Conservation (phyloP, 2,888 invertebrate genomes). For the Eurois occulta region DNA sequence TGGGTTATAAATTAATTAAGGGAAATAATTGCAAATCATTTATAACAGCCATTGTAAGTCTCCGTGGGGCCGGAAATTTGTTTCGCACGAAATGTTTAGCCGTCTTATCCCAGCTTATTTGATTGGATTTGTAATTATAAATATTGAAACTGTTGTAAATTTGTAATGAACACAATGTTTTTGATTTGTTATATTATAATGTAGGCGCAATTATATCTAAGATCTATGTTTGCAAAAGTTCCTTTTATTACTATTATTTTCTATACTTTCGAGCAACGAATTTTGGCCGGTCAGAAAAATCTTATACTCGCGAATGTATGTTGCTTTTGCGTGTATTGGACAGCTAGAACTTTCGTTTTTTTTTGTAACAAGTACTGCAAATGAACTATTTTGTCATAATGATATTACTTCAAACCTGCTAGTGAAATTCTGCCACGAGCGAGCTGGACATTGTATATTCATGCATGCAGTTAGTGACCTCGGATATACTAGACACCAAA, state of each 20-base stretch:
- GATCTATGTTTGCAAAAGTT: background rate
- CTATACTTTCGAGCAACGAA: no score
- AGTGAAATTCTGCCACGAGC: no score
- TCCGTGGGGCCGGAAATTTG: constrained; percentile 36
- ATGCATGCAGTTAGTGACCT: no score
- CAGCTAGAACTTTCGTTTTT: no score
- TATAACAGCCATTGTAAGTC: constrained; percentile 26
- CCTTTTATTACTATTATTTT: background rate
- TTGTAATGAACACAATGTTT: background rate
- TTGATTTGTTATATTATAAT: background rate
- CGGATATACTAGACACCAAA: background rate
- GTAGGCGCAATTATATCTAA: background rate
- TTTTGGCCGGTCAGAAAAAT: no score
- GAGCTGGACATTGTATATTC: no score
- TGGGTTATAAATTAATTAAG: constrained; percentile 24
- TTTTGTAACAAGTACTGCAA: no score
- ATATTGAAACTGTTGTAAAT: constrained; percentile 22
- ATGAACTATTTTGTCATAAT: no score
- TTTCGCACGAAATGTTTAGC: constrained; percentile 18
- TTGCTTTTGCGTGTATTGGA: no score
- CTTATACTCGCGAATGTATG: no score
- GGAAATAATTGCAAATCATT: constrained; percentile 49
- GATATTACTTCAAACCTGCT: no score
- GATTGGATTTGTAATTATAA: constrained; percentile 37
- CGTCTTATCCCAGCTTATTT: constrained; percentile 33